Base-by-base conservation (phyloP, 2,888 invertebrate species). In the Eilema depressum region DNA sequence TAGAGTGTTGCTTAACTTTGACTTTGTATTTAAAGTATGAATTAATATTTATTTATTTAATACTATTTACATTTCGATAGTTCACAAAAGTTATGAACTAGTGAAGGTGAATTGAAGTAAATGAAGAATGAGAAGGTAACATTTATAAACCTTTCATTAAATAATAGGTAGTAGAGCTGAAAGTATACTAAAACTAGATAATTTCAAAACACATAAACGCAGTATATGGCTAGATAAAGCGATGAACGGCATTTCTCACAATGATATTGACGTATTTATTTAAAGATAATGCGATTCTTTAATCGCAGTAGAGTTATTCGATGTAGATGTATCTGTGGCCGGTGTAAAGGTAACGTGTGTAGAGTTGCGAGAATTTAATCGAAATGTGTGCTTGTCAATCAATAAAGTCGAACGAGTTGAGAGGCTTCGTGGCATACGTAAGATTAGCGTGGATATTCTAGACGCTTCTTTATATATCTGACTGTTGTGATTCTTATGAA, bases 351-450 rank as follows among this genome's bases (percentile, higher is more conserved):
- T 91, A 93, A 93, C 91, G 91, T 86, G 85, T 82, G 83, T 84
- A 86, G 83, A 88, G 86, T 91, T 89, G 91, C 91, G 89, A 91
- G 91, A 92, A 89, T 91, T 90, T 90, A 93, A 92, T 93, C 90
- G 90, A 91, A 91, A 88, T 90, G 90, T 89, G 90, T 89, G 91
- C 93, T 93, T 94, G 94, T 94, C 94, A 93, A 94, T 94, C 93
- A 94, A 93, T 94, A 94, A 93, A 93, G 85, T 85, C 75, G 82
- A 89, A 83, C 86, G 86, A 86, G 88, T 87, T 84, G 85, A 85
- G 86, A 82, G 90, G 89, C 88, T 90, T 89, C 89, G 88, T 87
- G 83, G 74, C 75, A 69, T 23, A 72, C 79, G 82, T 73, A 68
- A 82, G 84, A 69, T 77, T 89, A 84, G 72, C 80, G 75, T 89